Base-by-base conservation (phyloP, 2,888 invertebrate species). In the Dolomedes plantarius region DNA sequence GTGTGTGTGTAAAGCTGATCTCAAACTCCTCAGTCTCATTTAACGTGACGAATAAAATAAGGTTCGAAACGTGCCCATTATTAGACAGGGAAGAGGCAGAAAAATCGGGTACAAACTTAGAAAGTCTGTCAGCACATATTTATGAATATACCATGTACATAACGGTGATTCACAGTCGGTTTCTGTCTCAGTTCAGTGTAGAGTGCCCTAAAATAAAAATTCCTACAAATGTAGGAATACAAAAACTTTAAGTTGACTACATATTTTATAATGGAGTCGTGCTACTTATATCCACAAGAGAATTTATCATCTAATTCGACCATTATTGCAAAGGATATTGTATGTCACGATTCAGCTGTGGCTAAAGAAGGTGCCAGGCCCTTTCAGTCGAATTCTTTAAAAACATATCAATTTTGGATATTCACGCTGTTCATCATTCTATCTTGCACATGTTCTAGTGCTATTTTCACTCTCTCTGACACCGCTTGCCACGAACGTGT, bases 401-500 rank as follows among this genome's bases (percentile, higher is more conserved):
- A 81, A 41, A 76, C 88, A 0, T 82, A 77, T 27, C 88, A 88
- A 50, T 88, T 86, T 32, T 88, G 88, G 88, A 11, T 87, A 0
- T 88, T 86, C 39, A 80, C 82, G 1, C 1, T 89, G 0, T 13
- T 88, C 6, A 19, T 80, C n/a, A 46, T 88, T 0, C 28, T 85
- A n/a, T 73, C 85, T 0, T 72, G 80, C 32, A 56, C 77, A 1
- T 75, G 81, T 6, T 69, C 73, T 9, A 83, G 77, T 28, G 46
- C 76, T 0, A 71, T 87, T 6, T 82, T 88, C 23, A 89, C 88
- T 5, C 79, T 89, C 0, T 88, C 86, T 1, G 89, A 89, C 46
- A 83, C 88, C 9, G 77, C 80, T 65, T 72, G 88, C 69, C 76
- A 88, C 72, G 88, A 88, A 71, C 75, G 68, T 50, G 50, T 85